Evolutionary conservation across 2,113 vertebrate species (phyloP).

Genomic region (Fukomys damarensis): DNA sequence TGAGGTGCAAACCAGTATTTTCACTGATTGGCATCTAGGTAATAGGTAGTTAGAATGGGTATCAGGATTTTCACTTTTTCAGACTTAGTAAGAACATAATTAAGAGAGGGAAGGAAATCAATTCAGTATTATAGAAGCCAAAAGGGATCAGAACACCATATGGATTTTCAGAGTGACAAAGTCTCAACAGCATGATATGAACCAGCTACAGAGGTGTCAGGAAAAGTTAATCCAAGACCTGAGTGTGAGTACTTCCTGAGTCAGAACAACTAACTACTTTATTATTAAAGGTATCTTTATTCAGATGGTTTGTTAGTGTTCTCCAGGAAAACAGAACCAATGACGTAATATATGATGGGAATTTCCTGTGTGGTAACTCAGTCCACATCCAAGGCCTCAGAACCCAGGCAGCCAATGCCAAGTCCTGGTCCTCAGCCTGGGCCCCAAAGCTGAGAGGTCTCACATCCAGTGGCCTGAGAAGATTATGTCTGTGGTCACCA

Average conservation of each 20-base stretch:
- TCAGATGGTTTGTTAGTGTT: not conserved
- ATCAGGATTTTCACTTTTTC: not conserved
- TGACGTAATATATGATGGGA: too few species aligned
- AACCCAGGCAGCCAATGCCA: not conserved
- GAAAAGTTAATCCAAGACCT: not conserved
- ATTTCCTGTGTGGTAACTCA: not conserved
- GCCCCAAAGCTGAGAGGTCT: too few species aligned
- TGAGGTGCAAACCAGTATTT: not conserved
- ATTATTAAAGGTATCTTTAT: not conserved
- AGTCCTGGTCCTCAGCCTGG: not conserved
- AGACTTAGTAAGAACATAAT: not conserved
- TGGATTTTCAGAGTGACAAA: not conserved
- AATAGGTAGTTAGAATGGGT: not conserved
- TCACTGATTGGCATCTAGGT: not conserved
- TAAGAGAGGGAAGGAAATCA: not conserved
- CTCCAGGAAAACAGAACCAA: not conserved
- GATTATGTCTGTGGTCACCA: too few species aligned
- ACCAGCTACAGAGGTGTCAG: not conserved
- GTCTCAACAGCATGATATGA: not conserved
- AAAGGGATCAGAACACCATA: not conserved
- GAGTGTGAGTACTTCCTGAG: not conserved
- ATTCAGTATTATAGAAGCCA: not conserved
- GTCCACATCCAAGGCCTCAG: not conserved
- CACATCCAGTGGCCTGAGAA: not conserved
- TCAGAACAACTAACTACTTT: not conserved